Base-by-base conservation (phyloP, 2,888 invertebrate species). In the Andrena marginata region DNA sequence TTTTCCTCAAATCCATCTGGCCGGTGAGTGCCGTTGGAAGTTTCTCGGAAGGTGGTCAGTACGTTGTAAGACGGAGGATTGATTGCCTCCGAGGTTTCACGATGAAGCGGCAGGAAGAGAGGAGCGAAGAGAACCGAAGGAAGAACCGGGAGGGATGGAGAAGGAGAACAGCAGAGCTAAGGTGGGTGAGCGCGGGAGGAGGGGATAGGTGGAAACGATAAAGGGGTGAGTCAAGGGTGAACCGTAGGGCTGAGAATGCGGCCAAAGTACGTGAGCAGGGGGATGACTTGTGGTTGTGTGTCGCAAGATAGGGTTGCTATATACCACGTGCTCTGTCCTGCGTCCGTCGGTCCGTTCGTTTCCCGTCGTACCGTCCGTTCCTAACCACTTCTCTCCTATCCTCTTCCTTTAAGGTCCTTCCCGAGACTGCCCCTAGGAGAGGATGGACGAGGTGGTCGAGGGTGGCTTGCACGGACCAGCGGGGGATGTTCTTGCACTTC, bases 221-320 rank as follows among this genome's bases (percentile, higher is more conserved):
- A 80, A 75, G 87, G 62, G 82, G 87, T 84, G 91, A 87, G 87
- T 85, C 86, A 87, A 86, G 90, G 88, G 88, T 85, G 90, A 90
- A 88, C 80, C 84, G 85, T 82, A 77, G 89, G 85, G 85, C 77
- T 86, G 90, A 87, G 91, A 88, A 86, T 87, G 81, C 85, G 85
- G 85, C 83, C 85, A 82, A 84, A 86, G 85, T 85, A 85, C 87
- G 82, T 84, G 88, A 87, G 82, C 80, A 77, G 71, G 87, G 84
- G 86, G 84, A 91, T 92, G 92, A 93, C 93, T 93, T 93, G 93
- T 92, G 93, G 94, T 92, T 92, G 92, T 92, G 92, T 92, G 91
- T 92, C 90, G 91, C 91, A 90, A 93, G 93, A 93, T 92, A 93
- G 93, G 92, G 92, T 93, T 92, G 91, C 87, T 89, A 86, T 87